A percentile compares a stretch with the other conserved stretches of the same genome.
These are phyloP conservation scores for Nesogale talazaci DNA, from an alignment of 2,113 vertebrate genomes.

Conservation along the genomic window DNA sequence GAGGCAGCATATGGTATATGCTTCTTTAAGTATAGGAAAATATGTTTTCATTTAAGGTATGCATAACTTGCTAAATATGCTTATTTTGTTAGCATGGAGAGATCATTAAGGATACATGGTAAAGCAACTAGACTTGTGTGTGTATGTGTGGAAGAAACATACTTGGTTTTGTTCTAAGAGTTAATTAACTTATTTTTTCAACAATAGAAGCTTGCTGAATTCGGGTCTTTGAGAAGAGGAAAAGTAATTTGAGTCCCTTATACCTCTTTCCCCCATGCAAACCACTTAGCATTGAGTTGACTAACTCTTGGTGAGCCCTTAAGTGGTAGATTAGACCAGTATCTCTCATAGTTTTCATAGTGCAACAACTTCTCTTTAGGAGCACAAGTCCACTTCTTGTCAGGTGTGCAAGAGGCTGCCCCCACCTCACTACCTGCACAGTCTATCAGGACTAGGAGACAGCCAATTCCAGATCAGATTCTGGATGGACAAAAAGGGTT, in stretches of 20 bases:
- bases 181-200: background rate
- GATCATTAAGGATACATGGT: too few relatives aligned
- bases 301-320: background rate
- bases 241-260: background rate
- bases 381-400: background rate
- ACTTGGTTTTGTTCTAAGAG: background rate
- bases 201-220: background rate
- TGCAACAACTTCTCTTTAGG: background rate
- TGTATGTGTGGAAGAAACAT: too few relatives aligned
- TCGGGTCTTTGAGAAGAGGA: background rate
- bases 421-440: background rate
- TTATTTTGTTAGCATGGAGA: too few relatives aligned
- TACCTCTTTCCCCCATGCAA: background rate
- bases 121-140: too few relatives aligned
- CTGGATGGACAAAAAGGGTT: background rate
- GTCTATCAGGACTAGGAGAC: background rate
- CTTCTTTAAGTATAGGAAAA: background rate
- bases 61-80: too few relatives aligned
- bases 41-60: too few relatives aligned
- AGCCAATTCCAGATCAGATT: background rate
- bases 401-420: too few relatives aligned
- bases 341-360: background rate
- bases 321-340: background rate
- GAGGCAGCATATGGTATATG: background rate
- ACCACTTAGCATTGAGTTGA: background rate